Conservation (phyloP, 2,113 vertebrate species). For the Oreamnos americanus region DNA sequence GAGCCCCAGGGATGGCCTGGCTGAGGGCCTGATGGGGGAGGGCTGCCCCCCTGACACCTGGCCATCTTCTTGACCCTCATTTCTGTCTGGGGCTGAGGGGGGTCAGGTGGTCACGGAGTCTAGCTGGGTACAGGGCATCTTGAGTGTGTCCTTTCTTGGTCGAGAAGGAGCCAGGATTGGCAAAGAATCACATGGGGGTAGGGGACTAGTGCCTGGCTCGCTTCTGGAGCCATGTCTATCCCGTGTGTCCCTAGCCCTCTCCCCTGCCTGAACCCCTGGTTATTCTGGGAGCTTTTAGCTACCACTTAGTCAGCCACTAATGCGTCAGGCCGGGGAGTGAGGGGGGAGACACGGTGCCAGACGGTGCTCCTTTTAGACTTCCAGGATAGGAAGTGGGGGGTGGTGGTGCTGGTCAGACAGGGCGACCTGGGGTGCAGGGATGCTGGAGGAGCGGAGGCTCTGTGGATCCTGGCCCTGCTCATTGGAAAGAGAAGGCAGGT, state of each 20-base stretch:
- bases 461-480: neutral
- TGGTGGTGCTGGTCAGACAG: neutral
- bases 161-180: neutral
- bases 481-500: neutral
- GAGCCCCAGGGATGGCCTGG: neutral
- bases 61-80: neutral
- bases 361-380: slow-evolving; percentile 72
- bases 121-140: neutral
- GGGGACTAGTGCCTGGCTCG: neutral
- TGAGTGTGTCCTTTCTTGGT: neutral
- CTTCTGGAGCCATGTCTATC: slow-evolving; percentile 10
- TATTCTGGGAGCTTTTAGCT: slow-evolving; percentile 78
- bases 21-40: neutral
- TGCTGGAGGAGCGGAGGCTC: neutral
- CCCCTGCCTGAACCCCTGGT: slow-evolving; percentile 57
- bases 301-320: slow-evolving; percentile 78
- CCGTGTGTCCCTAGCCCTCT: slow-evolving; percentile 22
- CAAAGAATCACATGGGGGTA: neutral
- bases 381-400: slow-evolving; percentile 36
- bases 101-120: neutral
- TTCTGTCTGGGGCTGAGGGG: neutral
- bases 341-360: slow-evolving; percentile 67
- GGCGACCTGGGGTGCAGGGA: neutral
- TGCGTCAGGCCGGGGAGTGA: slow-evolving; percentile 66
- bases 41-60: neutral